Percentiles rank a stretch among this genome's conserved stretches.
Conservation (phyloP, 2,113 vertebrate species). For the Plecturocebus donacophilus region DNA sequence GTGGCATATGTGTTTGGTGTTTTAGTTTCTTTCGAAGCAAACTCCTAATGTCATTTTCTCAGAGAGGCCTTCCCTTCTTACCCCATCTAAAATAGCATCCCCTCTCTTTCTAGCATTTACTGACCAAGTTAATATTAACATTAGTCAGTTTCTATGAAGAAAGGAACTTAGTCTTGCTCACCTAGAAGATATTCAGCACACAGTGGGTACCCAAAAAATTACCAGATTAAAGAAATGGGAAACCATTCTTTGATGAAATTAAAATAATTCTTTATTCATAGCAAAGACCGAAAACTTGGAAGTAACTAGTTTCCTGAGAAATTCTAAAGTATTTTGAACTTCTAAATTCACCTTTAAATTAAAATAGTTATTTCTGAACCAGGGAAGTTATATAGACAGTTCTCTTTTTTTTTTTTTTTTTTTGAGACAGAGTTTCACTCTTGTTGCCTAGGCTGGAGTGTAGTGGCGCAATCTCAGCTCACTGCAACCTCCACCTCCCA, state of each 20-base stretch:
- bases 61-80: not conserved
- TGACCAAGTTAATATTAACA: not conserved
- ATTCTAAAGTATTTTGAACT: not conserved
- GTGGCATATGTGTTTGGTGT: not conserved
- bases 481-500: no score
- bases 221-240: not conserved
- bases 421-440: no score
- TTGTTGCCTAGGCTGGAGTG: no score
- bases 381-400: not conserved
- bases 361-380: slow-evolving; percentile 34
- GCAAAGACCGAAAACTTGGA: not conserved
- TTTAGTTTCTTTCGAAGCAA: not conserved
- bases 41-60: not conserved
- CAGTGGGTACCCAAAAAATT: not conserved
- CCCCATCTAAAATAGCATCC: not conserved
- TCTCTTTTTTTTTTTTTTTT: not conserved
- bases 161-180: not conserved
- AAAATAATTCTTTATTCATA: not conserved
- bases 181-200: not conserved
- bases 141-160: not conserved
- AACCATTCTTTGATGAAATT: not conserved
- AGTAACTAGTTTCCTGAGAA: not conserved
- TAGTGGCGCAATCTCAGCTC: no score
- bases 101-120: not conserved
- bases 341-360: slow-evolving; percentile 12